Percentiles rank a stretch among this genome's conserved stretches.
Conservation (phyloP, 2,797 vertebrate species). For the Schizopygopsis pylzovi region DNA sequence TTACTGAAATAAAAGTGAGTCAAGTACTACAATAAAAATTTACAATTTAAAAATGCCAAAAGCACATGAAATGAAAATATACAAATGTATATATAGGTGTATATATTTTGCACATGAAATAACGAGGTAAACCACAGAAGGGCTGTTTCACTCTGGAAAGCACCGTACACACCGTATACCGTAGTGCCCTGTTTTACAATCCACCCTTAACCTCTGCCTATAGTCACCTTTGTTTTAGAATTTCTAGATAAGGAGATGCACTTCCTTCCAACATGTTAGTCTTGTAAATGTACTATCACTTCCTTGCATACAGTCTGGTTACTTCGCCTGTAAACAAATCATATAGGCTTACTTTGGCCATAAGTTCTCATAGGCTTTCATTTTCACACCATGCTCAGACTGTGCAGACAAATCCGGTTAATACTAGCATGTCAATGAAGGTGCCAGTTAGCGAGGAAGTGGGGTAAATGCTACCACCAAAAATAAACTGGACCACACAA, state of each 20-base stretch:
- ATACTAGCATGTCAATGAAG: background rate
- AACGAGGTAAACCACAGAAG: no score
- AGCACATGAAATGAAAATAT: background rate
- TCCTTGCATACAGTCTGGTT: background rate
- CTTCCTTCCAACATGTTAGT: constrained; percentile 3
- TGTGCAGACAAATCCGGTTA: background rate
- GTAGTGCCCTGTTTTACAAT: constrained; percentile 37
- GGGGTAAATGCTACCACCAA: constrained; percentile 45
- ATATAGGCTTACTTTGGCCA: background rate
- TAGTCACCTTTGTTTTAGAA: background rate
- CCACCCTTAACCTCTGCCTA: constrained; percentile 27
- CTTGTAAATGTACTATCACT: constrained; percentile 1
- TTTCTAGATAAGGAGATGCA: background rate
- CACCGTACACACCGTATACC: constrained; percentile 29
- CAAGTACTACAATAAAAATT: no score
- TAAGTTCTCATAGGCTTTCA: background rate
- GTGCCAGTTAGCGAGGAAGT: constrained; percentile 32
- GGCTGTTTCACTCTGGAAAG: constrained; percentile 51
- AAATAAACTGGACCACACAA: constrained; percentile 49
- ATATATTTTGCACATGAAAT: no score
- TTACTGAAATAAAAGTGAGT: no score
- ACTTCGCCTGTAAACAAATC: background rate
- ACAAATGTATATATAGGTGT: no score
- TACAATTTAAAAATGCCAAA: no score
- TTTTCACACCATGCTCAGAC: background rate